Base-by-base conservation (phyloP, 2,113 vertebrate genomes). In the Nicator chloris region DNA sequence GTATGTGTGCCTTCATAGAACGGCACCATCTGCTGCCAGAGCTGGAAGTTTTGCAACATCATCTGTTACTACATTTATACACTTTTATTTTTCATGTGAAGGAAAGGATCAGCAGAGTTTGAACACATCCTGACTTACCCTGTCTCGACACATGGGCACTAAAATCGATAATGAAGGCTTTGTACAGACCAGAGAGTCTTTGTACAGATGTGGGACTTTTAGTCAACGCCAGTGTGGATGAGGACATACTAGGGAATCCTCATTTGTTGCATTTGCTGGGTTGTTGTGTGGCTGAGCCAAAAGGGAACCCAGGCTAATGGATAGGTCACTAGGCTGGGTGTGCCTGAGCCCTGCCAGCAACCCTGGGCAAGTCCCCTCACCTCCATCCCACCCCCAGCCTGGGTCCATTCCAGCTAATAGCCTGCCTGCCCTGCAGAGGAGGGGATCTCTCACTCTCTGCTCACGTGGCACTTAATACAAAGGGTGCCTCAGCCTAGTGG, bases 41-140 rank as follows among this genome's bases (percentile, higher is more conserved):
- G 64, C 68, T 95, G 56, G 60, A 93, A 92, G 91, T 96, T 96
- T 93, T 92, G 92, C 79, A 95, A 70, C 88, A 94, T 95, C 84
- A 50, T 92, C 77, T 95, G 75, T 83, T 84, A 91, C 84, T 63
- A 82, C 63, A 44, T 59, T 81, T 90, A 73, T 35, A 60, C 24
- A 4, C 39, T 68, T 78, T 54, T 50, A 64, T 78, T 71, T 83
- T 93, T 81, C 28, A 28, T 78, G 33, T 27, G 21, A 49, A 73
- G 20, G 16, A 57, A 86, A 45, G 22, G 12, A 47, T 44, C 57
- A 35, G 31, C 49, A 66, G 73, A 78, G 64, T 75, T 68, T 57
- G 26, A 65, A 60, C 21, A 61, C 64, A 83, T 53, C 37, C 76
- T 5, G 1, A 11, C 27, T 22, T 2, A 50, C 19, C 47, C n/a